Evolutionary conservation across 92 coral and sea anemone species (phyloP).

Genomic region (Epizoanthus scotinus): DNA sequence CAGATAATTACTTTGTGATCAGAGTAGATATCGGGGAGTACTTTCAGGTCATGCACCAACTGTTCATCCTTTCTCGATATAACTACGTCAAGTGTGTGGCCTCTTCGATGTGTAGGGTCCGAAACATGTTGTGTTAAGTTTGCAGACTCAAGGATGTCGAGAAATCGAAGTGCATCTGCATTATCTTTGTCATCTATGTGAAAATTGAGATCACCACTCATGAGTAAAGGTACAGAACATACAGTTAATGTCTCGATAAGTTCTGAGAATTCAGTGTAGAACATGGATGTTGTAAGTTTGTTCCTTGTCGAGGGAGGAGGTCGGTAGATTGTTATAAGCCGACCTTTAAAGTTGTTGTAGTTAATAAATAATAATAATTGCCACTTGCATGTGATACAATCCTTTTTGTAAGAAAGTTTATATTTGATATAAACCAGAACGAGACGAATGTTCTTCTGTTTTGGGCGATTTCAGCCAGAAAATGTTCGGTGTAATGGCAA

Average conservation of each 20-base stretch:
- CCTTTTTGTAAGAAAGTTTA: too few species aligned
- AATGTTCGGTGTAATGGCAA: too few species aligned
- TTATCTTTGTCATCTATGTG: conserved; percentile 23
- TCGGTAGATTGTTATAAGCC: conserved; percentile 21
- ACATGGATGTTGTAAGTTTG: conserved; percentile 32
- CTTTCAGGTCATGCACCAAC: neutral
- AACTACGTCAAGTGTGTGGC: conserved; percentile 29
- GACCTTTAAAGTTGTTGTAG: conserved; percentile 9
- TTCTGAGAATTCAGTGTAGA: conserved; percentile 29
- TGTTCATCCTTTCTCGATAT: conserved; percentile 39
- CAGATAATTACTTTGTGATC: conserved; percentile 34
- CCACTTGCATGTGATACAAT: too few species aligned
- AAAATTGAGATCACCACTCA: conserved; percentile 39
- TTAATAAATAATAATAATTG: too few species aligned
- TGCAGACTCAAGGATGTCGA: conserved; percentile 14
- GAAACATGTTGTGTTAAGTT: conserved; percentile 37
- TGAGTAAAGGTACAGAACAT: conserved; percentile 2
- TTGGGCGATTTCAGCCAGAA: too few species aligned
- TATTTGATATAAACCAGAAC: too few species aligned
- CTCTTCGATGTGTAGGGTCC: conserved; percentile 22
- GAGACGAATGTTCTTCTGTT: too few species aligned
- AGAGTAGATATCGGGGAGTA: conserved; percentile 26
- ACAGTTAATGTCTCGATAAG: neutral
- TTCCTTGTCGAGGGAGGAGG: conserved; percentile 33
- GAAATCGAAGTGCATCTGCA: conserved; percentile 37